Percentiles rank a stretch among this genome's conserved stretches.
Conservation (phyloP, 2,888 invertebrate genomes). For the Eledone cirrhosa region DNA sequence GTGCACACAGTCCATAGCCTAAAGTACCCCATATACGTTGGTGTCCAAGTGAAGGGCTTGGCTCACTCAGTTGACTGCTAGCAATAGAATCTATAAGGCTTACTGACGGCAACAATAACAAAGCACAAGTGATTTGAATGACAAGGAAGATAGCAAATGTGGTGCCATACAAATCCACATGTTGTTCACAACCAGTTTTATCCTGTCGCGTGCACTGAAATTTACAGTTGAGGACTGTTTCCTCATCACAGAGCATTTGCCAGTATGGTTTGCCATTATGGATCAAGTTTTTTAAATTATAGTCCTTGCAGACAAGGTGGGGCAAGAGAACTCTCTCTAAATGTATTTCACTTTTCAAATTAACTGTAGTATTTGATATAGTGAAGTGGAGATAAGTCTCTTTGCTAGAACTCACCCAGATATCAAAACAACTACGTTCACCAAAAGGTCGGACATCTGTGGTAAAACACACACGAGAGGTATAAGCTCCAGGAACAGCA, state of each 20-base stretch:
- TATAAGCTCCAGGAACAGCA: slow-evolving; percentile 31
- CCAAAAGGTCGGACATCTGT: slow-evolving; percentile 32
- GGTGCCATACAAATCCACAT: slow-evolving; percentile 32
- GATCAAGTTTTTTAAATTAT: slow-evolving; percentile 48
- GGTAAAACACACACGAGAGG: slow-evolving; percentile 40
- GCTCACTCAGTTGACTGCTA: slow-evolving; percentile 84
- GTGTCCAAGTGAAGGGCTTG: slow-evolving; percentile 81
- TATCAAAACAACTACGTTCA: slow-evolving; percentile 33
- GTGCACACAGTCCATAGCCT: slow-evolving; percentile 75
- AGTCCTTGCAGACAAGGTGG: slow-evolving; percentile 41
- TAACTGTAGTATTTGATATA: not conserved
- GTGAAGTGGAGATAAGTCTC: slow-evolving; percentile 20
- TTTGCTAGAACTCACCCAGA: slow-evolving; percentile 36
- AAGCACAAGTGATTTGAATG: slow-evolving; percentile 81
- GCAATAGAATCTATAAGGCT: slow-evolving; percentile 90
- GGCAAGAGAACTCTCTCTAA: slow-evolving; percentile 2
- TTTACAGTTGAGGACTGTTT: slow-evolving; percentile 44
- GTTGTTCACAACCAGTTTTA: slow-evolving; percentile 3
- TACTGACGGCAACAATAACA: slow-evolving; percentile 84
- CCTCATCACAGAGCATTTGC: slow-evolving; percentile 51
- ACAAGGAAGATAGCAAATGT: slow-evolving; percentile 84
- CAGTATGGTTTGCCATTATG: slow-evolving; percentile 39
- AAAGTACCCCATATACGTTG: slow-evolving; percentile 89
- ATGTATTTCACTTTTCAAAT: slow-evolving; percentile 12
- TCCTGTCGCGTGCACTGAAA: slow-evolving; percentile 38